phyloP scores from a whole-genome alignment of 2,797 vertebrate genomes.

The Lateolabrax maculatus region DNA sequence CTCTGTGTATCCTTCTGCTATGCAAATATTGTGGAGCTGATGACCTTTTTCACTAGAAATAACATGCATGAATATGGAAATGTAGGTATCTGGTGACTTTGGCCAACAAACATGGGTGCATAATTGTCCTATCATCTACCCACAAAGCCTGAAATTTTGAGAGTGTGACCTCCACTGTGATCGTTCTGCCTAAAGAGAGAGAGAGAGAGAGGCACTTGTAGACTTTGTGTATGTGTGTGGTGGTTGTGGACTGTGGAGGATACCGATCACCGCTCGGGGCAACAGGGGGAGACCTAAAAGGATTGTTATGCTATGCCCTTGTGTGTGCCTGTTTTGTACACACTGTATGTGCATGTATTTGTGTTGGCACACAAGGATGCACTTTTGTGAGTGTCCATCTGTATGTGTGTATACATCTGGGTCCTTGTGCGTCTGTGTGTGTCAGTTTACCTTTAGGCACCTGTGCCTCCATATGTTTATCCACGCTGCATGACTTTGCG shows the following conservation, averaged over 20 bases:
- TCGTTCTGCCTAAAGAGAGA: constrained; percentile 34
- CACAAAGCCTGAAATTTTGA: constrained; percentile 42
- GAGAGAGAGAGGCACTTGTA: not conserved
- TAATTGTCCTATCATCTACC: constrained; percentile 51
- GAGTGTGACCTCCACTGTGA: constrained; percentile 53
- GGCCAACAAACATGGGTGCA: constrained; percentile 51
- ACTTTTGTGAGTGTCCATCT: constrained; percentile 25
- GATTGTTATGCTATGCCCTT: constrained; percentile 57
- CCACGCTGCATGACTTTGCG: not conserved
- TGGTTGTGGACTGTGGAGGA: constrained; percentile 21
- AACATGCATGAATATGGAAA: constrained; percentile 74
- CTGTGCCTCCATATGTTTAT: constrained; percentile 51
- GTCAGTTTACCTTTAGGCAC: constrained; percentile 32
- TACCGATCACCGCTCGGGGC: constrained; percentile 61
- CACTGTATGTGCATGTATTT: constrained; percentile 20
- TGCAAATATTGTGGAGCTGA: constrained; percentile 61
- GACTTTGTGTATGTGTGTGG: constrained; percentile 37
- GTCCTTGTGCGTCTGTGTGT: constrained; percentile 21
- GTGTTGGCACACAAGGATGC: constrained; percentile 12
- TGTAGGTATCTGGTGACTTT: constrained; percentile 61
- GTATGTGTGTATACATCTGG: not conserved
- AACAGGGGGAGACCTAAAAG: constrained; percentile 55
- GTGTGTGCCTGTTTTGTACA: constrained; percentile 48
- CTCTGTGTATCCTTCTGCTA: constrained; percentile 41
- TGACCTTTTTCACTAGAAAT: constrained; percentile 70